Evolutionary conservation across 2,113 vertebrate genomes (phyloP).

Genomic region (Solea senegalensis): DNA sequence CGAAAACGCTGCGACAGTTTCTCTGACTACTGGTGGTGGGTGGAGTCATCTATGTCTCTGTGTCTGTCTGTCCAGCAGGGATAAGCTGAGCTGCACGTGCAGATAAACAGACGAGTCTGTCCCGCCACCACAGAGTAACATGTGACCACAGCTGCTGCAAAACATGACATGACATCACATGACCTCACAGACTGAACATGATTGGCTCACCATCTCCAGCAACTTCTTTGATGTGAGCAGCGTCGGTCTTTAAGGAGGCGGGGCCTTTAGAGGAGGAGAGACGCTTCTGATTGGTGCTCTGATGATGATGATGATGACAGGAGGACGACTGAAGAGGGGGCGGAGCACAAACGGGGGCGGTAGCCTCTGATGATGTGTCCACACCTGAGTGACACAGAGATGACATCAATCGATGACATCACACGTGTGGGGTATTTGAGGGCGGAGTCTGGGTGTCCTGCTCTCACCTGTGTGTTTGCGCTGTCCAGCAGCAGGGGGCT

Average conservation of each 20-base stretch:
- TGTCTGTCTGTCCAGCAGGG: slow-evolving; percentile 17
- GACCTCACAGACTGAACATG: neutral
- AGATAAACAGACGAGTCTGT: neutral
- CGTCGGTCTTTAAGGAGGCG: slow-evolving; percentile 65
- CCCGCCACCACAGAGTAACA: neutral
- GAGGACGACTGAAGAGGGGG: slow-evolving; percentile 26
- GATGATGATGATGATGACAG: slow-evolving; percentile 31
- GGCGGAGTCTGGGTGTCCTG: neutral
- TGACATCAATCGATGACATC: neutral
- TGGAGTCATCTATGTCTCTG: too few relatives aligned
- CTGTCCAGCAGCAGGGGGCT: slow-evolving; percentile 18
- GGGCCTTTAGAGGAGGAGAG: slow-evolving; percentile 67
- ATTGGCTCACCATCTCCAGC: slow-evolving; percentile 80
- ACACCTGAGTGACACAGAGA: slow-evolving; percentile 21
- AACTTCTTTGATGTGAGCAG: slow-evolving; percentile 76
- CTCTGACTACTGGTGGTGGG: neutral
- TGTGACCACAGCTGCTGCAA: too few relatives aligned
- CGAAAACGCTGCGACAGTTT: too few relatives aligned
- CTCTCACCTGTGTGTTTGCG: slow-evolving; percentile 54
- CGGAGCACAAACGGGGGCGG: slow-evolving; percentile 38
- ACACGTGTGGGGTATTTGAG: neutral
- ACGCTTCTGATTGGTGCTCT: slow-evolving; percentile 48
- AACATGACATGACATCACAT: neutral
- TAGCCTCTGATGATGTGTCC: slow-evolving; percentile 8
- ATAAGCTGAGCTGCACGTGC: slow-evolving; percentile 33